Evolutionary conservation across 2,888 invertebrate genomes (phyloP).

Genomic region (Drosophila nr. medialis): DNA sequence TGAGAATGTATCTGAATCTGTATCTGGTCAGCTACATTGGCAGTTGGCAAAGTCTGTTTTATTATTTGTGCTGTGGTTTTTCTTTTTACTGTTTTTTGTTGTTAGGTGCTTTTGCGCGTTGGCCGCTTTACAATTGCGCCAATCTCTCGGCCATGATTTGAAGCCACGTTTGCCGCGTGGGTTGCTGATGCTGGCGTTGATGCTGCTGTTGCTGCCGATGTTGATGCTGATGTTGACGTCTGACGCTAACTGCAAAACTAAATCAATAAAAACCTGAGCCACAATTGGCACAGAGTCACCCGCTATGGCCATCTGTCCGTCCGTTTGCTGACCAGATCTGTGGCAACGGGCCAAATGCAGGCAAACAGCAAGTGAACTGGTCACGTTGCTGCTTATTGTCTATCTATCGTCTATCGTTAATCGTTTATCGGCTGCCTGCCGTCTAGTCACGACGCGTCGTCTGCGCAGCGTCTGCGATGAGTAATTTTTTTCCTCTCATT

Average conservation of each 20-base stretch:
- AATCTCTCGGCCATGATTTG: conserved; percentile 66
- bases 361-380: conserved; percentile 39
- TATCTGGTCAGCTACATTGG: conserved; percentile 17
- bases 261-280: conserved; percentile 65
- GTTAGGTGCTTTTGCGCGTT: conserved; percentile 45
- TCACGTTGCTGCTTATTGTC: conserved; percentile 31
- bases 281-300: conserved; percentile 76
- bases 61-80: not conserved
- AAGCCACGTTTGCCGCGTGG: conserved; percentile 47
- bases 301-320: conserved; percentile 61
- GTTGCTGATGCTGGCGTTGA: conserved; percentile 13
- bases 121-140: conserved; percentile 62
- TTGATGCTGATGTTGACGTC: conserved; percentile 13
- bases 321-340: conserved; percentile 24
- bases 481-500: conserved; percentile 22
- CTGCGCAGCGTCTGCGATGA: conserved; percentile 66
- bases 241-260: conserved; percentile 56
- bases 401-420: conserved; percentile 17
- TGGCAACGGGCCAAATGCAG: conserved; percentile 70
- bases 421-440: conserved; percentile 16
- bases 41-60: conserved; percentile 38
- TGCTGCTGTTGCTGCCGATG: conserved; percentile 15
- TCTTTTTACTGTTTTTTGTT: not conserved
- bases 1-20: conserved; percentile 4
- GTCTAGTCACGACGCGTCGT: conserved; percentile 64